phyloP scores from a whole-genome alignment of 2,888 invertebrate species.

The Petrophora chlorosata region DNA sequence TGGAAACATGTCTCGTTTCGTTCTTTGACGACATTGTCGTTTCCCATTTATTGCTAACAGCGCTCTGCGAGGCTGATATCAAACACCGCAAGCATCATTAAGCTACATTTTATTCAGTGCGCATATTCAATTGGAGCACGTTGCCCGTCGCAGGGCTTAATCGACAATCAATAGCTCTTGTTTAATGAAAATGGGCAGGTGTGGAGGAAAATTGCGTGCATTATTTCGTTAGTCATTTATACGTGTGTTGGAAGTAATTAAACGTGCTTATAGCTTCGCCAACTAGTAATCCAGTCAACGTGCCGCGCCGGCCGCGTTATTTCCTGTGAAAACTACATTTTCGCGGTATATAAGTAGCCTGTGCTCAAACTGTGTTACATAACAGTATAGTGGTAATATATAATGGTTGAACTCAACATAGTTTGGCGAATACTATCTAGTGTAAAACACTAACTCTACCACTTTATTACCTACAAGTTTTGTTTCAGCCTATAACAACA shows the following conservation, averaged over 20 bases:
- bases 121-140: slow-evolving; percentile 32
- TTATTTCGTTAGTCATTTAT: slow-evolving; percentile 25
- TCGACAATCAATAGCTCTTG: slow-evolving; percentile 53
- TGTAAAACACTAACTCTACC: background rate
- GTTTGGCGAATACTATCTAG: no score
- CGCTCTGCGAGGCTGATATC: slow-evolving; percentile 15
- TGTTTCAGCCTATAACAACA: background rate
- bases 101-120: slow-evolving; percentile 28
- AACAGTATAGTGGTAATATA: no score
- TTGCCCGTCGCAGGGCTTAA: slow-evolving; percentile 38
- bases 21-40: slow-evolving; percentile 20
- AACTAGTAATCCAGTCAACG: slow-evolving; percentile 1
- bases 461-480: no score
- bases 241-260: slow-evolving; percentile 27
- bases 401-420: no score
- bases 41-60: slow-evolving; percentile 19
- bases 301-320: background rate
- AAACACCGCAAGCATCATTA: slow-evolving; percentile 16
- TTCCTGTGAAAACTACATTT: background rate
- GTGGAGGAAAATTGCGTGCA: slow-evolving; percentile 37
- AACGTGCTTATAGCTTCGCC: slow-evolving; percentile 13
- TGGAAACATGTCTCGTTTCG: slow-evolving; percentile 14
- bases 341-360: background rate
- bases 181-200: slow-evolving; percentile 45
- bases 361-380: no score